Base-by-base conservation (phyloP, 1,140 invertebrate genomes). In the Chironomus striatipennis region DNA sequence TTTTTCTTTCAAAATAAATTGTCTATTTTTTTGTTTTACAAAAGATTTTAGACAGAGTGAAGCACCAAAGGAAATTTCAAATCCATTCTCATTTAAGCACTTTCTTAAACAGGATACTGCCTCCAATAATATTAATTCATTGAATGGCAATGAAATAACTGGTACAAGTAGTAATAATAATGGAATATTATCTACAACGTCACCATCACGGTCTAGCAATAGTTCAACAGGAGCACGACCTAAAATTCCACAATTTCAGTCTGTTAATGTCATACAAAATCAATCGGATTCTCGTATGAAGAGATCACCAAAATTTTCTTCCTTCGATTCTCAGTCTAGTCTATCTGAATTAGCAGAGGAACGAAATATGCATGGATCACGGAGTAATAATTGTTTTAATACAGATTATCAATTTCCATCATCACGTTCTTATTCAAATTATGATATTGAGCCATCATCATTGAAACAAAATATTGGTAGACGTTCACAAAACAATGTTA, bases 81-180 rank as follows among this genome's bases (percentile, higher is more conserved):
- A 90, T 81, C 87, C 90, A 2, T 91, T 94, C 81, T 93, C 91
- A 47, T 92, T 94, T 79, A 91, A 91, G 80, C 91, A 93, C 79
- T 93, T 93, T 80, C 79, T 93, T 77, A 88, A 89, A 77, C 82
- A 85, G 75, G 87, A 87, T 76, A 67, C 74, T 0, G 7, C 42
- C 47, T 10, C 74, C 10, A 74, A 15, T 20, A 74, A 12, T 34
- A 43, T 24, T 17, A 64, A n/a, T 15, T 20, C 42, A 34, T 80
- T 77, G 65, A 80, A 78, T 57, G 47, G 47, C 1, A 72, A 72
- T 15, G 34, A 72, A 17, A 72, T 21, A 21, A 72, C 24, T 34
- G 24, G 12, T 72, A 10, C 18, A 72, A 72, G 20, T 18, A 72
- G 5, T 34, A 34, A 34, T 5, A 34, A 34, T 34, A 34, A 72